Base-by-base conservation (phyloP, 1,140 invertebrate species). In the Lepidotrigona ventralis region DNA sequence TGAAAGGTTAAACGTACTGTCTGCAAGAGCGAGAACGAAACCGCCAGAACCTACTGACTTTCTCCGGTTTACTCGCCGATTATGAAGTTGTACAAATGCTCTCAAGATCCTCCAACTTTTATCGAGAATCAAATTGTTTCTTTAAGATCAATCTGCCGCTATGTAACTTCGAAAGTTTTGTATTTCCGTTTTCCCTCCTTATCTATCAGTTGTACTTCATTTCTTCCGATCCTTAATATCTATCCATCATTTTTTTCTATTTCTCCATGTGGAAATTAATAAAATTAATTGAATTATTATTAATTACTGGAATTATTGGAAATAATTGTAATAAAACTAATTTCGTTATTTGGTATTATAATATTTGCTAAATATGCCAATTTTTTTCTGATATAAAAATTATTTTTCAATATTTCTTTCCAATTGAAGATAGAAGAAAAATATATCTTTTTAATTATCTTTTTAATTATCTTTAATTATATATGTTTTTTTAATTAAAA, bases 1-100 rank as follows among this genome's bases (percentile, higher is more conserved):
- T 88, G 85, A 77, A 86, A 88, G 88, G 79, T 88, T 89, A 88
- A 89, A 84, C 56, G 58, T 75, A 81, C 71, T 53, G 75, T 60
- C 72, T 81, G 54, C 46, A 83, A 72, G 78, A 82, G 79, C 54
- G 73, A 58, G 60, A 74, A 70, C 15, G 76, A 87, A 75, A 79
- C 21, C 23, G 15, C 15, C 5, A 14, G 21, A 54, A 51, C 70
- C 33, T 54, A 76, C 15, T 60, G 19, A 46, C 79, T 70, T 11
- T 51, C 23, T 63, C 1, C 58, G 15, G 26, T 51, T 78, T 60
- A 39, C 26, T 70, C n/a, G 4, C 15, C 53, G 23, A 70, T 69
- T 60, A 39, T 58, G 12, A 53, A 77, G 54, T 51, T 60, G 26
- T 53, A 1, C 15, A n/a, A 23, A 60, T 74, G 56, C 46, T 75